A percentile compares a stretch with the other conserved stretches of the same genome.
Evolutionary conservation across 1,140 invertebrate species (phyloP).

Genomic region (Ceratina calcarata): DNA sequence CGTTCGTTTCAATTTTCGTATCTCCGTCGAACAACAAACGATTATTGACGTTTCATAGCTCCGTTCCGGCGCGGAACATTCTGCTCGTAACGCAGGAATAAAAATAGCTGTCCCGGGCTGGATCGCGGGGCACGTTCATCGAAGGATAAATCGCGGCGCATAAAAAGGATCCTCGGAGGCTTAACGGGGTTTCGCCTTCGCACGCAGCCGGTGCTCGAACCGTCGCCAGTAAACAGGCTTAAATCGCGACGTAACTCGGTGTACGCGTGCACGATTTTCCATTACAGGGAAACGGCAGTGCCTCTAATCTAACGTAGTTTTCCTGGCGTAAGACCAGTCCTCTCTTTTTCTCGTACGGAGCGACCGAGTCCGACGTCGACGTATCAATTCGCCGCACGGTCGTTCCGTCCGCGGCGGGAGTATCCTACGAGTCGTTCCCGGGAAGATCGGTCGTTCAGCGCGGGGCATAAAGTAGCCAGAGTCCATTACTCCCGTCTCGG

Average conservation of each 20-base stretch:
- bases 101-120: not conserved
- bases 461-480: conserved; percentile 54
- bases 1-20: conserved; percentile 11
- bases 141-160: not conserved
- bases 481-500: conserved; percentile 57
- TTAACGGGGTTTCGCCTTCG: not conserved
- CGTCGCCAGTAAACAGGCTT: not conserved
- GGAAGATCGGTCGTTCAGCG: conserved; percentile 43
- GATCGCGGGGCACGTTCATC: not conserved
- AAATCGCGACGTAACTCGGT: not conserved
- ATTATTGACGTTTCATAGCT: conserved; percentile 2
- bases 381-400: conserved; percentile 47
- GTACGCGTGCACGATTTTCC: not conserved
- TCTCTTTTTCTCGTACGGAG: conserved; percentile 43
- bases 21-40: not conserved
- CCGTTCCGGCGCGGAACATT: too few species aligned
- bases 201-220: not conserved
- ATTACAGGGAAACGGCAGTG: not conserved
- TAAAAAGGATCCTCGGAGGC: not conserved
- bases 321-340: conserved; percentile 5
- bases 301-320: conserved; percentile 37
- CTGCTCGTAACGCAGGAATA: not conserved
- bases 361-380: conserved; percentile 48
- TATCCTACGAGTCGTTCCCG: conserved; percentile 39
- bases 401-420: conserved; percentile 39